Percentiles rank a stretch among this genome's conserved stretches.
Conservation (phyloP, 2,888 invertebrate species). For the Adineta ricciae region DNA sequence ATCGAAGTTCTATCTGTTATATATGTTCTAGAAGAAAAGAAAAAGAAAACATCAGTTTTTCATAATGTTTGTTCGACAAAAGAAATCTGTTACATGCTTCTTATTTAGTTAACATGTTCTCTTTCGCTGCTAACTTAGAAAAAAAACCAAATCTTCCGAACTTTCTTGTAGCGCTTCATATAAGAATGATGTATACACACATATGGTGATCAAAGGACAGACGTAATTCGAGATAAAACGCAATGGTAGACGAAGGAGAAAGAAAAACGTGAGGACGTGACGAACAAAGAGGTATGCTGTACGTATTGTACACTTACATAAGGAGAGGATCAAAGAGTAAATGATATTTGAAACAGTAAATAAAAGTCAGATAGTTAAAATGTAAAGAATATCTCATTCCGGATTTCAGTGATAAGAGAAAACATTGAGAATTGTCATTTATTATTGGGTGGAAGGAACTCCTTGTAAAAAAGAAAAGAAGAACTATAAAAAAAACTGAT, state of each 20-base stretch:
- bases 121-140: not conserved
- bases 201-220: not conserved
- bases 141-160: not conserved
- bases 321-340: too few species aligned
- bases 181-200: not conserved
- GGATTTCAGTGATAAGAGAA: too few species aligned
- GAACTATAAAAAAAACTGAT: not conserved
- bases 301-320: not conserved
- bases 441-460: too few species aligned
- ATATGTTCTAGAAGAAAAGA: not conserved
- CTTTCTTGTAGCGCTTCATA: not conserved
- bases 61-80: not conserved
- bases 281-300: not conserved
- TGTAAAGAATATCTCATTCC: too few species aligned
- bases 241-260: not conserved
- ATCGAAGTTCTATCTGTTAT: not conserved
- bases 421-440: too few species aligned
- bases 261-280: not conserved
- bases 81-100: not conserved
- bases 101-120: not conserved
- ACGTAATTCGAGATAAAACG: not conserved
- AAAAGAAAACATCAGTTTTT: not conserved
- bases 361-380: too few species aligned
- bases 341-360: too few species aligned
- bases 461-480: not conserved